Evolutionary conservation across 2,113 vertebrate genomes (phyloP), one percentile per base, ranked within the genome.

Genomic region (Eulacestoma nigropectus): DNA sequence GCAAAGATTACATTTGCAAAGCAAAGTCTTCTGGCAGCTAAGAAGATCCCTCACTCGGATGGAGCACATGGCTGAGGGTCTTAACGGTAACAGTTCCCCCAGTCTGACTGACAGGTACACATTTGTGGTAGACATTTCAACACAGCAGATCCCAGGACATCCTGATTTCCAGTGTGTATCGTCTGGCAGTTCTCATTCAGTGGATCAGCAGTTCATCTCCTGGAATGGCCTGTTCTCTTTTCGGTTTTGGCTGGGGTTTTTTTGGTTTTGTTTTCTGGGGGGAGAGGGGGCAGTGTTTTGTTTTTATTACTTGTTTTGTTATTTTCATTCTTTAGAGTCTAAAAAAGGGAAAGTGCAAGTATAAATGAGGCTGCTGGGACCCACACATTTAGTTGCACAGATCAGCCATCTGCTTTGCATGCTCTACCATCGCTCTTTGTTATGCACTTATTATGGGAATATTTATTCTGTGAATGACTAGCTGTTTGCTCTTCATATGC

Each of bases 391-490:
- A 53, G 85, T 79, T 84, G 22, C 77, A 95, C 56, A 64, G 77
- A 94, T 94, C 91, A 84, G 59, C 52, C 79, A 85, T 92, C 89
- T 97, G 89, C 83, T 96, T 87, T 93, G 39, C 56, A 37, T 87
- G 95, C 62, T 84, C 64, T 90, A 80, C 77, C 67, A 96, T 95
- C 3, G 0, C 60, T 94, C 35, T 79, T 96, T 67, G 50, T 95
- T 96, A 93, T 55, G 85, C 23, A 33, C 60, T 93, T 97, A 95
- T 65, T 95, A 76, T 81, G 57, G 93, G 83, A 94, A 73, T 91
- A 91, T 87, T 90, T 90, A 78, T 87, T 90, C 41, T 91, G 46
- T 97, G 85, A 79, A 68, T 96, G 95, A 95, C 95, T 96, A 91
- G 84, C 55, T 93, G 75, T 96, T 95, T 96, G 65, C 53, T 91